Percentiles rank a stretch among this genome's conserved stretches.
phyloP scores from a whole-genome alignment of 2,113 vertebrate genomes.

The Oncorhynchus keta region DNA sequence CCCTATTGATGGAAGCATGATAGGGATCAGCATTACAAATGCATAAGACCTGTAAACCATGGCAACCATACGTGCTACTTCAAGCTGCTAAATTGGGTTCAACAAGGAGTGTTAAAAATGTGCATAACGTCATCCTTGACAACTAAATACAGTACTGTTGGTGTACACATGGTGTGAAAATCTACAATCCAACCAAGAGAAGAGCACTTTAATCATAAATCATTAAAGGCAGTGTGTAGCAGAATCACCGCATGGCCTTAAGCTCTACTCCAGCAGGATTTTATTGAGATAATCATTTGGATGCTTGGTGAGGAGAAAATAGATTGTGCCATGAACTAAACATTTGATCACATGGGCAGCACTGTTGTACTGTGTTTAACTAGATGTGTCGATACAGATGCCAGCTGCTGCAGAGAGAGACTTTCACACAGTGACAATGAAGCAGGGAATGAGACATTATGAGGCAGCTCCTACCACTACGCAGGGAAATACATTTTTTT shows the following conservation, averaged over 20 bases:
- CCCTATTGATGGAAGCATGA: too few species aligned
- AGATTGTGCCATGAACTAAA: neutral
- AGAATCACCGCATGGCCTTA: neutral
- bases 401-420: neutral
- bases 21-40: constrained; percentile 13
- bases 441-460: neutral
- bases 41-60: constrained; percentile 25
- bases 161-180: neutral
- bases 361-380: neutral
- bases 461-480: neutral
- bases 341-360: neutral
- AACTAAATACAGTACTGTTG: neutral
- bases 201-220: neutral
- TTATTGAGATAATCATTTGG: neutral
- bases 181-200: neutral
- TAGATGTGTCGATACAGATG: constrained; percentile 5
- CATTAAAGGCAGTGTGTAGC: neutral
- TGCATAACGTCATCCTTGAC: neutral
- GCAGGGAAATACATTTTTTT: too few species aligned
- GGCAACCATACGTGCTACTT: constrained; percentile 10
- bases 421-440: neutral
- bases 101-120: constrained; percentile 5
- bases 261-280: neutral
- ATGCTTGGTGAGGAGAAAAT: neutral
- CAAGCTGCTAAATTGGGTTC: constrained; percentile 7